Percentiles rank a stretch among this genome's conserved stretches.
Evolutionary conservation across 2,113 vertebrate species (phyloP).

Genomic region (Lucifuga dentata): DNA sequence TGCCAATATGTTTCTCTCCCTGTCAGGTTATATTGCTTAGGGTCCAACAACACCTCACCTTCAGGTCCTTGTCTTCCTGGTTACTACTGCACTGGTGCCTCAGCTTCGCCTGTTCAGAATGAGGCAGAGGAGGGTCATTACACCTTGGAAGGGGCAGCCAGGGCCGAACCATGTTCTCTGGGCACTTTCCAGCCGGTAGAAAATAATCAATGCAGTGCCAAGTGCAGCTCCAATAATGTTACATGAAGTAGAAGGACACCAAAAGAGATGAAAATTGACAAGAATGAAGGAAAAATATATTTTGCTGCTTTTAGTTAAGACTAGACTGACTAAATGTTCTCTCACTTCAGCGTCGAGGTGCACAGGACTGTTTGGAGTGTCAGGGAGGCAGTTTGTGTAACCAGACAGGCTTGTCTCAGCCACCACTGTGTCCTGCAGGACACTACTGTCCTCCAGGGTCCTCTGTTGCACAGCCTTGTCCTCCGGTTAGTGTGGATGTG

Average conservation of each 20-base stretch:
- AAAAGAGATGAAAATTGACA: not conserved
- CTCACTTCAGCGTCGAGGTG: constrained; percentile 78
- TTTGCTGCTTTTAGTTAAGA: not conserved
- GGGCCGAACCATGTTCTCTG: constrained; percentile 81
- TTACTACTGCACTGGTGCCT: constrained; percentile 87
- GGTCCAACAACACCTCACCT: constrained; percentile 81
- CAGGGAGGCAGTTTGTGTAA: constrained; percentile 86
- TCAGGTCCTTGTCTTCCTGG: constrained; percentile 86
- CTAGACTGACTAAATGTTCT: not conserved
- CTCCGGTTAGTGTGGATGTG: constrained; percentile 78
- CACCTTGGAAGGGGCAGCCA: constrained; percentile 80
- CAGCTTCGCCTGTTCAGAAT: constrained; percentile 82
- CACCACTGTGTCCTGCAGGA: constrained; percentile 84
- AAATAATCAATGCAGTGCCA: not conserved
- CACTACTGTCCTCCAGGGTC: constrained; percentile 86
- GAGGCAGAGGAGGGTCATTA: constrained; percentile 84
- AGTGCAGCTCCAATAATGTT: not conserved
- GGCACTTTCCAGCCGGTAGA: constrained; percentile 89
- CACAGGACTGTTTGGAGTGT: constrained; percentile 83
- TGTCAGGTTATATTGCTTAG: constrained; percentile 84
- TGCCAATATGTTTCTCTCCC: constrained; percentile 4
- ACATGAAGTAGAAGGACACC: not conserved
- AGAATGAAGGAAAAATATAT: no score
- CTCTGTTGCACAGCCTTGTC: constrained; percentile 81
- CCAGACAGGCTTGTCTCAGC: constrained; percentile 79